Evolutionary conservation across 2,113 vertebrate species (phyloP).

Genomic region (Diadophis punctatus): DNA sequence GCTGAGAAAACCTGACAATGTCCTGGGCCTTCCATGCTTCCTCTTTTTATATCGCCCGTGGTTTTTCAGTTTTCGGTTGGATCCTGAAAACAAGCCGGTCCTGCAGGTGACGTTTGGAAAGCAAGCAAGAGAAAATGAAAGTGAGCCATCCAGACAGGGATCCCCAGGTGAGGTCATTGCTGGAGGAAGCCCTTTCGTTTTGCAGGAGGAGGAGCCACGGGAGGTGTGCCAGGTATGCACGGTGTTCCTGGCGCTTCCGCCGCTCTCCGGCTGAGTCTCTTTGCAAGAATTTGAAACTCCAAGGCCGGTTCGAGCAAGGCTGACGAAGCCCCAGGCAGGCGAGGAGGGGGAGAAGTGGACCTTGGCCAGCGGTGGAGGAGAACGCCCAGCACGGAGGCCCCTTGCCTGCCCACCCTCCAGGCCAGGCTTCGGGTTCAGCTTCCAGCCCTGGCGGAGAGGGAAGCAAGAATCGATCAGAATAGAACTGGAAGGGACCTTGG

Average conservation of each 20-base stretch:
- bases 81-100: neutral
- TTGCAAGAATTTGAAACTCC: neutral
- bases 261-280: neutral
- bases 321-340: neutral
- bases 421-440: neutral
- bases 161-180: neutral
- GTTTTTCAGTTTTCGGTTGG: neutral
- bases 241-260: rapidly evolving
- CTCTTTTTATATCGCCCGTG: neutral
- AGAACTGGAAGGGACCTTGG: neutral
- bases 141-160: rapidly evolving
- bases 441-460: neutral
- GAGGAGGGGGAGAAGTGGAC: neutral
- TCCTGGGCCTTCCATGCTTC: neutral
- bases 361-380: neutral
- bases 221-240: neutral
- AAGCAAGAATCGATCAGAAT: neutral
- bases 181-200: too few species aligned
- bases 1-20: rapidly evolving
- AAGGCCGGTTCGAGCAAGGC: neutral
- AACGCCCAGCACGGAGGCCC: neutral
- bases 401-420: neutral
- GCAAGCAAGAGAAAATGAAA: neutral
- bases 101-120: conserved; percentile 11
- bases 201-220: neutral